Percentiles rank a stretch among this genome's conserved stretches.
These are phyloP conservation scores for Girardia tigrina DNA, from an alignment of 2,888 invertebrate species.

Conservation along the genomic window DNA sequence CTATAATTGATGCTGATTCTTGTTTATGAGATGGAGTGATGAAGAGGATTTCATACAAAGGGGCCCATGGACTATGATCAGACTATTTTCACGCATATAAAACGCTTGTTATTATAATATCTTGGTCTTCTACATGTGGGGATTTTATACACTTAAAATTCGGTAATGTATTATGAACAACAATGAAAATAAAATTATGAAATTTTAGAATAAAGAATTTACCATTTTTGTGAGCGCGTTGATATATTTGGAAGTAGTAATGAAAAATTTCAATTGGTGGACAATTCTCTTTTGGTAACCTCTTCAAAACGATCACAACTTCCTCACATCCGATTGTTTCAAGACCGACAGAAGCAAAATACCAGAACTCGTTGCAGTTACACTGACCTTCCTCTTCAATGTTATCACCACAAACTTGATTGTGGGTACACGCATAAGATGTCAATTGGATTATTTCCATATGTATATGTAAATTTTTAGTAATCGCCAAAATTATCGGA, in stretches of 20 bases:
- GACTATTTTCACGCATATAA: too few species aligned
- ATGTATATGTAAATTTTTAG: slow-evolving; percentile 18
- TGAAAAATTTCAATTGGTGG: slow-evolving; percentile 62
- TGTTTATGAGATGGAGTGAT: too few species aligned
- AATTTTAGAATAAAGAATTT: too few species aligned
- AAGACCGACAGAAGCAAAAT: slow-evolving; percentile 64
- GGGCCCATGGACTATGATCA: too few species aligned
- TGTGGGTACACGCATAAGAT: slow-evolving; percentile 26
- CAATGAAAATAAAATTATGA: too few species aligned
- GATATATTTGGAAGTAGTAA: slow-evolving; percentile 62
- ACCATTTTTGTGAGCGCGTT: slow-evolving; percentile 44
- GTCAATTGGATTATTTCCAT: slow-evolving; percentile 25
- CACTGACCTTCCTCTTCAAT: not conserved
- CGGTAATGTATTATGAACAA: too few species aligned
- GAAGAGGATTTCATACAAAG: too few species aligned
- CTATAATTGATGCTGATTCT: too few species aligned
- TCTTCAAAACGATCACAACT: slow-evolving; percentile 62
- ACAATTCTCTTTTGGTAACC: slow-evolving; percentile 53
- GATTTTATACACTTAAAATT: too few species aligned
- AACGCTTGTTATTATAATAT: too few species aligned
- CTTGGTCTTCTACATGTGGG: too few species aligned
- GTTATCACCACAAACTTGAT: not conserved
- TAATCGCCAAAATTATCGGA: slow-evolving; percentile 20
- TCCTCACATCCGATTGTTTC: slow-evolving; percentile 70
- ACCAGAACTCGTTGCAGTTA: slow-evolving; percentile 54